Evolutionary conservation across 2,113 vertebrate species (phyloP), one percentile per base, ranked within the genome.

Genomic region (Okapia johnstoni): DNA sequence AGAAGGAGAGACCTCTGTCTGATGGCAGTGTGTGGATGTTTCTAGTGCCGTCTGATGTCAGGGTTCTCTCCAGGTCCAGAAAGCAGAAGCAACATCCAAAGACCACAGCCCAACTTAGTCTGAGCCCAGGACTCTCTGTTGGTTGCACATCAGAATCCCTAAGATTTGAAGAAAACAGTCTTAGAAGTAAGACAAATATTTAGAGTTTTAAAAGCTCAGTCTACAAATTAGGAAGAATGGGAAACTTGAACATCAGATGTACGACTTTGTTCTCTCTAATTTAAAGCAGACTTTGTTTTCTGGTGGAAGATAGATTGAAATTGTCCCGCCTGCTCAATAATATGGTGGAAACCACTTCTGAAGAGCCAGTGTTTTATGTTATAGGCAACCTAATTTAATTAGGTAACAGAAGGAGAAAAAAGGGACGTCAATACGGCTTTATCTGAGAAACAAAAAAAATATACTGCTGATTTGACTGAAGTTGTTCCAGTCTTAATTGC

Each of bases 151-250:
- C 77, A 96, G 86, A 97, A 66, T 94, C 52, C 90, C 96, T 79
- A 97, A 96, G 77, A 52, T 83, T 94, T 58, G 94, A 93, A 96
- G 95, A 95, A 98, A 98, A 96, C 73, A 97, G 70, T 93, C 88
- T 98, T 98, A 97, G 94, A 95, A 96, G 70, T 57, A 97, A 98
- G 90, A 97, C 97, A 98, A 98, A 98, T 98, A 98, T 98, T 98
- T 98, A 97, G 85, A 97, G 95, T 98, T 98, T 98, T 88, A 85
- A 87, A 91, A 97, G 85, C 77, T 97, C 92, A 87, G 97, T 54
- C 96, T 98, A 98, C 97, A 98, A 98, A 98, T 98, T 97, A 97
- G 88, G 95, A 97, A 73, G 85, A 96, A 94, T 57, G 25, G 30
- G 76, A 86, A 96, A 98, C 54, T 92, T 13, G 58, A 58, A 92